Evolutionary conservation across 2,797 vertebrate species (phyloP).

Genomic region (Myotis findleyi): DNA sequence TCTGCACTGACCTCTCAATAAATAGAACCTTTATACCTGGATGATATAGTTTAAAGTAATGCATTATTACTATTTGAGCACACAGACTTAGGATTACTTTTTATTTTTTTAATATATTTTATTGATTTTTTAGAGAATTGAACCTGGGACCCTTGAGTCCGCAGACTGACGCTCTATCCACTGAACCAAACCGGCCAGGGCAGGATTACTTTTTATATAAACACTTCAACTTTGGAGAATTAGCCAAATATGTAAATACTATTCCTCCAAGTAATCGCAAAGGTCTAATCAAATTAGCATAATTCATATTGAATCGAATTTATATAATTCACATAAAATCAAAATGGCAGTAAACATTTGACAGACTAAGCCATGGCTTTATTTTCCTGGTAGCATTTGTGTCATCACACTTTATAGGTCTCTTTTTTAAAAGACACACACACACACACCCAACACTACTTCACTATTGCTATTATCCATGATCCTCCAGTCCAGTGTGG

Average conservation of each 20-base stretch:
- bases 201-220: background rate
- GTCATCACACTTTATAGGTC: background rate
- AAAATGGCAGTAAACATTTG: background rate
- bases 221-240: background rate
- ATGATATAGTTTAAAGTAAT: background rate
- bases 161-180: too few relatives aligned
- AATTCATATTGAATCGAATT: background rate
- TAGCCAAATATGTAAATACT: background rate
- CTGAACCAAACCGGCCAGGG: too few relatives aligned
- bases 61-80: background rate
- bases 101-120: too few relatives aligned
- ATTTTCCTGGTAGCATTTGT: background rate
- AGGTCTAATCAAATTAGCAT: background rate
- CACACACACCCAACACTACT: background rate
- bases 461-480: background rate
- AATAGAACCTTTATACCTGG: background rate
- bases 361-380: background rate
- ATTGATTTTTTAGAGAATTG: too few relatives aligned
- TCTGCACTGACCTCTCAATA: background rate
- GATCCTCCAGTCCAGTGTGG: background rate
- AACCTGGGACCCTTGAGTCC: too few relatives aligned
- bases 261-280: background rate
- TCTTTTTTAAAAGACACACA: background rate
- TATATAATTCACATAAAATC: background rate
- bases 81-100: background rate